Evolutionary conservation across 2,113 vertebrate species (phyloP).

Genomic region (Regulus satrapa): DNA sequence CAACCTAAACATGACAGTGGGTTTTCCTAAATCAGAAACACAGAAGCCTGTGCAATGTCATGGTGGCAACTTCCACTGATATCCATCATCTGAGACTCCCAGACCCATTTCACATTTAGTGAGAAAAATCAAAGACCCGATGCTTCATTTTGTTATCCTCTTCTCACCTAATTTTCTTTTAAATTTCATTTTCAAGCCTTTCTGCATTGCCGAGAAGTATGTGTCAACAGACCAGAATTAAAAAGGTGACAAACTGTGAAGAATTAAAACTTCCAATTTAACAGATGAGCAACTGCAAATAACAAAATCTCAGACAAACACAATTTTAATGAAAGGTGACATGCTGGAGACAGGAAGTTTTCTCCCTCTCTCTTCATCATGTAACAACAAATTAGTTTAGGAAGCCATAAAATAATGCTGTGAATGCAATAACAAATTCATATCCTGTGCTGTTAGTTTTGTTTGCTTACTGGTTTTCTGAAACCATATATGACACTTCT

Average conservation of each 20-base stretch:
- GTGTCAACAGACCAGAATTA: conserved; percentile 69
- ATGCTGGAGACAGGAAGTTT: conserved; percentile 39
- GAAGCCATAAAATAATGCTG: conserved; percentile 14
- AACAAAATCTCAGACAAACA: conserved; percentile 72
- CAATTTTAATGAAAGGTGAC: conserved; percentile 75
- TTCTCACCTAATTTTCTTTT: conserved; percentile 60
- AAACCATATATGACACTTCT: conserved; percentile 57
- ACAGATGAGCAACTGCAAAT: conserved; percentile 77
- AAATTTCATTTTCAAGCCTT: conserved; percentile 62
- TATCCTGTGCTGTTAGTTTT: conserved; percentile 31
- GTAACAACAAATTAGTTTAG: conserved; percentile 63
- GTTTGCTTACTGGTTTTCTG: conserved; percentile 56
- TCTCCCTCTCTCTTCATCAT: conserved; percentile 38
- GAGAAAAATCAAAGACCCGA: neutral
- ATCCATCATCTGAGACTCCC: neutral
- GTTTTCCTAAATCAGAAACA: neutral
- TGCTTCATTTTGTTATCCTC: neutral
- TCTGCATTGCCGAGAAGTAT: conserved; percentile 38
- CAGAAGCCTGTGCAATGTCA: neutral
- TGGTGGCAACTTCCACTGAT: neutral
- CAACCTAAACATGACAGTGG: too few species aligned
- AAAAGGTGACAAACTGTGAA: conserved; percentile 77
- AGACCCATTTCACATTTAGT: neutral
- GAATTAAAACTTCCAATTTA: conserved; percentile 79
- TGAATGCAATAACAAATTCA: conserved; percentile 37